Evolutionary conservation across 2,888 invertebrate species (phyloP), one percentile per base, ranked within the genome.

Genomic region (Trilocha varians): DNA sequence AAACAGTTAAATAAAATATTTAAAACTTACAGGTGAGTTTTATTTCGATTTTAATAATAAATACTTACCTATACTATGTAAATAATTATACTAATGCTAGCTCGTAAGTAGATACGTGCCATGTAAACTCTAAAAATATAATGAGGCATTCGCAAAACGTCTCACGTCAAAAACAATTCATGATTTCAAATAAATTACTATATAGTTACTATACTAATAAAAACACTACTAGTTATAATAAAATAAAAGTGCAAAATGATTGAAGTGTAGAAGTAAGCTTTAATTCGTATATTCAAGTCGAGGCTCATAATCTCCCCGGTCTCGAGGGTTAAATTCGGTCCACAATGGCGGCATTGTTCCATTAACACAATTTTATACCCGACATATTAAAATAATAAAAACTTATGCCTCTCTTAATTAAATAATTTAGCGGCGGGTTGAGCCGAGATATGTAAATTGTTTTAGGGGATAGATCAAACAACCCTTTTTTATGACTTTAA

Each of bases 361-460:
- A 83, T 85, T 85, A 85, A 84, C 85, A 83, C 84, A 83, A 79
- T 85, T 85, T 85, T 80, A 85, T 76, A 75, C 69, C 77, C 75
- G 69, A 83, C 84, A 84, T 85, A 85, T 85, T 85, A 83, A 86
- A 86, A 86, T 86, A 87, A 86, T 87, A 86, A 87, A 87, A 87
- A 86, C 87, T 86, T 86, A 86, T 84, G 86, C 83, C 86, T 83
- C 87, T 80, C 87, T 87, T 87, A 87, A 87, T 87, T 87, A 87
- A 86, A 87, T 87, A 87, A 86, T 87, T 87, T 84, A 85, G 83
- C 82, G 71, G 79, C 77, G 74, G 74, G 70, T 72, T 75, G 78
- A 76, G 78, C 78, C 78, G 79, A 83, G 86, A 86, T 87, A 87
- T 87, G 86, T 86, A 87, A 87, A 87, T 87, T 87, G 86, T 87